phyloP scores from a whole-genome alignment of 2,888 invertebrate genomes.

The Nyleta sp. region DNA sequence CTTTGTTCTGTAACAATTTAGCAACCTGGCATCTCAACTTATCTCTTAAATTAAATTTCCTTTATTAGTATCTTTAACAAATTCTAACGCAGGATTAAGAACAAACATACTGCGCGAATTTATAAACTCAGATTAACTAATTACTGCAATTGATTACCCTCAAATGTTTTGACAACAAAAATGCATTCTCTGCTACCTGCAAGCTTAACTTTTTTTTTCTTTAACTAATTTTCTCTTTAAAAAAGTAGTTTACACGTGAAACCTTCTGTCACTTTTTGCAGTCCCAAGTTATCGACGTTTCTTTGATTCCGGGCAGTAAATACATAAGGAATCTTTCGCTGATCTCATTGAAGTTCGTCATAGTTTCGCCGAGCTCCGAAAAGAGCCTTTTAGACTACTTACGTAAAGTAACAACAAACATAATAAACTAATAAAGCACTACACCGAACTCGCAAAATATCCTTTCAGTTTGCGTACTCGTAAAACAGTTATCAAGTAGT shows the following conservation, averaged over 20 bases:
- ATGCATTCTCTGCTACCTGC: no score
- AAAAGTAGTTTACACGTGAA: no score
- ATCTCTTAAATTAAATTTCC: conserved; percentile 59
- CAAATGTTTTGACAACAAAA: no score
- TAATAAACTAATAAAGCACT: conserved; percentile 52
- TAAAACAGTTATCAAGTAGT: conserved; percentile 69
- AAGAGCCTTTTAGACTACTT: conserved; percentile 28
- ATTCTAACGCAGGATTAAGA: conserved; percentile 39
- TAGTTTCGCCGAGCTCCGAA: conserved; percentile 22
- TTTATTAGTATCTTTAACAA: conserved; percentile 58
- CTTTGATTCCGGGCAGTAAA: conserved; percentile 3
- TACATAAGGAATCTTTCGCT: neutral
- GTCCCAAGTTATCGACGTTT: neutral
- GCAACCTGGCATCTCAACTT: conserved; percentile 59
- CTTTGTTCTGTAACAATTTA: conserved; percentile 64
- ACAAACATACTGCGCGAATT: conserved; percentile 22
- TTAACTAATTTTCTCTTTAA: no score
- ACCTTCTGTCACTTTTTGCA: no score
- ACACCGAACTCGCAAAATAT: conserved; percentile 35
- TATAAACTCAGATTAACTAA: neutral
- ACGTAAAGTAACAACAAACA: conserved; percentile 38
- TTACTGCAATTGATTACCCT: no score
- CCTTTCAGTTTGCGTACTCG: conserved; percentile 58
- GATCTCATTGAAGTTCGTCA: conserved; percentile 13
- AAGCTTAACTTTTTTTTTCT: no score